These are phyloP conservation scores for Penaeus vannamei DNA, from an alignment of 1,140 invertebrate genomes.

Conservation along the genomic window DNA sequence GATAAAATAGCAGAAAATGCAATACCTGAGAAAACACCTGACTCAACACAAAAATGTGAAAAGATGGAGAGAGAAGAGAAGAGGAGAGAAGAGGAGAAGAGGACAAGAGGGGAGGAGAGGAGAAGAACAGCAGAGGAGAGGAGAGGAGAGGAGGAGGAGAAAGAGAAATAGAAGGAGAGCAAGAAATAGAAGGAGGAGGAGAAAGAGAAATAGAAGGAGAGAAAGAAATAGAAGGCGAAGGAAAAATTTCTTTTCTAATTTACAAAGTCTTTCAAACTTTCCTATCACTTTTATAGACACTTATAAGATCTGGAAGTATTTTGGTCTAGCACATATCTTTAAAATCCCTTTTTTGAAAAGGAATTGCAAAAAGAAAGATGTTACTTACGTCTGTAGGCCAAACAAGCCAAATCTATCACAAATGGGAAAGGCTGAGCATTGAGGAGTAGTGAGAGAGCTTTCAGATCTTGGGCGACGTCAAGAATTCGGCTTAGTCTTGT, in stretches of 20 bases:
- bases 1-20: neutral
- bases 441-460: constrained; percentile 92
- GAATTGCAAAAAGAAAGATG: neutral
- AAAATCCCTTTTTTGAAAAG: neutral
- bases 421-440: constrained; percentile 95
- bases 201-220: constrained; percentile 5
- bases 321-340: too few relatives aligned
- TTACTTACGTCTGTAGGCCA: constrained; percentile 84
- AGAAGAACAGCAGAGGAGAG: neutral
- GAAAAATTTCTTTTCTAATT: too few relatives aligned
- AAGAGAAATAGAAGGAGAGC: too few relatives aligned
- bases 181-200: constrained; percentile 3
- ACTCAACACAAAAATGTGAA: neutral
- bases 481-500: constrained; percentile 92
- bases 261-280: too few relatives aligned
- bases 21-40: neutral
- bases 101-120: neutral
- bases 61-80: neutral
- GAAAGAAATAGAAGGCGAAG: neutral
- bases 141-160: too few relatives aligned
- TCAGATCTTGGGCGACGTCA: constrained; percentile 97
- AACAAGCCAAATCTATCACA: constrained; percentile 96
- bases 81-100: neutral
- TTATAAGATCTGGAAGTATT: too few relatives aligned
- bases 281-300: too few relatives aligned